Evolutionary conservation across 2,113 vertebrate species (phyloP).

Genomic region (Campylorhamphus procurvoides): DNA sequence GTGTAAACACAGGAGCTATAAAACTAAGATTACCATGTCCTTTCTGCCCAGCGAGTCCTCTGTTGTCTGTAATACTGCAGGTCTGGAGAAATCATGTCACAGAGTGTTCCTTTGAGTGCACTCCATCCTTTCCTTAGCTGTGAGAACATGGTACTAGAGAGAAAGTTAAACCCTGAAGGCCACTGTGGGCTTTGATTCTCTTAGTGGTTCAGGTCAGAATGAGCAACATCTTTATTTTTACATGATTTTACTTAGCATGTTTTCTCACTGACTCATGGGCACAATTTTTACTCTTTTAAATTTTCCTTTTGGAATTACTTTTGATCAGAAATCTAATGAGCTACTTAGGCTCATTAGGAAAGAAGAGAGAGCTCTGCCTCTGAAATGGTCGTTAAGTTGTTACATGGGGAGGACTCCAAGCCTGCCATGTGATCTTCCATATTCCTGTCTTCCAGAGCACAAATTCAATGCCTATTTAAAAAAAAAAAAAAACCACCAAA

Average conservation of each 20-base stretch:
- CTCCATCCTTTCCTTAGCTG: neutral
- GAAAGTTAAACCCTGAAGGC: neutral
- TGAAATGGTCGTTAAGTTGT: neutral
- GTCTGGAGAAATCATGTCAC: neutral
- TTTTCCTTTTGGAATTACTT: neutral
- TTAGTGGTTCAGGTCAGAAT: neutral
- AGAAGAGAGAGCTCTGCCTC: neutral
- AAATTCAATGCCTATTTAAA: neutral
- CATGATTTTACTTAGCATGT: neutral
- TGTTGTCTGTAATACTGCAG: neutral
- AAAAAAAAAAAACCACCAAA: neutral
- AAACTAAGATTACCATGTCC: neutral
- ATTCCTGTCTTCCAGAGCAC: neutral
- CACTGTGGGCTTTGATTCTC: neutral
- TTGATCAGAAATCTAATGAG: neutral
- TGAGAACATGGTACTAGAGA: neutral
- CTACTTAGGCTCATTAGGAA: neutral
- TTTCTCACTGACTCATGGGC: neutral
- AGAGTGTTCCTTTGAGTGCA: neutral
- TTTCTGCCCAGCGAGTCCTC: neutral
- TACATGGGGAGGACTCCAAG: neutral
- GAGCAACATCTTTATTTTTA: neutral
- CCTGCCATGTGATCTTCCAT: neutral
- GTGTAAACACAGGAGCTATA: neutral
- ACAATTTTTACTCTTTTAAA: neutral